phyloP scores from a whole-genome alignment of 2,797 vertebrate species.

The Sebastiscus tertius region DNA sequence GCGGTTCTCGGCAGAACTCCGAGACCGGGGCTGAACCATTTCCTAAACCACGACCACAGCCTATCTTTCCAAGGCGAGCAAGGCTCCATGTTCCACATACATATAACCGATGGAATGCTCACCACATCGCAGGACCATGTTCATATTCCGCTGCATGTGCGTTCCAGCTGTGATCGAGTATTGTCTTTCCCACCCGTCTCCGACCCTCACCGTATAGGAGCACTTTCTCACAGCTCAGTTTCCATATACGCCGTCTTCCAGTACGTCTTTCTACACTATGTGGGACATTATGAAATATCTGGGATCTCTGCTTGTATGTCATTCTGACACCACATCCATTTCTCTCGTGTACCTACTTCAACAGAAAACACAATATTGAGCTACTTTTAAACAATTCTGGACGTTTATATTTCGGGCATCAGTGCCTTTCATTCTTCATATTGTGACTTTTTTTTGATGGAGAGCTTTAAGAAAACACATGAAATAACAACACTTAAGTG shows the following conservation, averaged over 20 bases:
- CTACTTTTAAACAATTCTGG: neutral
- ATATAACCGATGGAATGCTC: conserved; percentile 80
- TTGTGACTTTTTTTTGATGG: conserved; percentile 41
- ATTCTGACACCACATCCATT: conserved; percentile 13
- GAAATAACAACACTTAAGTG: conserved; percentile 47
- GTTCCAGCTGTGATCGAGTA: conserved; percentile 79
- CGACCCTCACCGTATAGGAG: conserved; percentile 36
- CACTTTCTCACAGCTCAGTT: conserved; percentile 41
- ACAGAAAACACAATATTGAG: neutral
- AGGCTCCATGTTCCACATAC: conserved; percentile 80
- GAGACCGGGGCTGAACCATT: conserved; percentile 77
- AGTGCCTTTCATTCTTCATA: conserved; percentile 5
- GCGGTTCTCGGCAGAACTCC: conserved; percentile 71
- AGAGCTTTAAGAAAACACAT: conserved; percentile 37
- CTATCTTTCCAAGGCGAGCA: conserved; percentile 78
- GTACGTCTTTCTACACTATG: neutral
- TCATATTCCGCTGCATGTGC: conserved; percentile 82
- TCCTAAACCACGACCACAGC: conserved; percentile 82
- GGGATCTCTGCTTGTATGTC: neutral
- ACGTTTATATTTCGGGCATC: neutral
- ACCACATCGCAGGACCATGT: conserved; percentile 78
- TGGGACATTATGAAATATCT: neutral
- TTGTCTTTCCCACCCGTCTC: conserved; percentile 67
- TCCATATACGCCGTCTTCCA: conserved; percentile 17
- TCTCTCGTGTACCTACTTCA: neutral